Evolutionary conservation across 2,113 vertebrate genomes (phyloP).

Genomic region (Zosterops hypoxanthus): DNA sequence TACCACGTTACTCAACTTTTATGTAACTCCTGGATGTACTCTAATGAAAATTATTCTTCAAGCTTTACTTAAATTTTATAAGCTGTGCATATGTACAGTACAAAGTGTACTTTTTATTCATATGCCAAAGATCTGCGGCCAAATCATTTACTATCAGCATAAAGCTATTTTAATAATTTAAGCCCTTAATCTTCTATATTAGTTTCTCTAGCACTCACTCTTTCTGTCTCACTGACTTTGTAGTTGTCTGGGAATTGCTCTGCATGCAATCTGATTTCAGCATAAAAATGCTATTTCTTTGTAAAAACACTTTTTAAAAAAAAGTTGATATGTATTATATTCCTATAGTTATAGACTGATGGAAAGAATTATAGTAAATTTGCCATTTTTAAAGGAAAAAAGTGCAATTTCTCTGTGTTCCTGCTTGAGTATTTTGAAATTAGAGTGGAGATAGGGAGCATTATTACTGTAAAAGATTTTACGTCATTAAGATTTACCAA

Average conservation of each 20-base stretch:
- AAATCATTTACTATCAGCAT: slow-evolving; percentile 19
- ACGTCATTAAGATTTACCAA: slow-evolving; percentile 68
- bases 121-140: slow-evolving; percentile 7
- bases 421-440: background rate
- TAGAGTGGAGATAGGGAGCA: background rate
- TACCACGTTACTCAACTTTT: background rate
- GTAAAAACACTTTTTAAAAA: background rate
- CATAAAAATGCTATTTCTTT: background rate
- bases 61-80: slow-evolving; percentile 29
- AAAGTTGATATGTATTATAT: background rate
- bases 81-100: slow-evolving; percentile 2
- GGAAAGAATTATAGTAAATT: background rate
- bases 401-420: background rate
- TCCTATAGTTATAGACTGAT: background rate
- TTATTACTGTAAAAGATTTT: slow-evolving; percentile 51
- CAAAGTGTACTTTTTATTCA: slow-evolving; percentile 17
- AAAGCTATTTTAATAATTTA: slow-evolving; percentile 51
- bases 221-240: background rate
- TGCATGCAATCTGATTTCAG: background rate
- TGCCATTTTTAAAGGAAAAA: background rate
- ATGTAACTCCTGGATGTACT: background rate
- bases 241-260: background rate
- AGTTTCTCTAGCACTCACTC: background rate
- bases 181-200: slow-evolving; percentile 55
- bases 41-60: background rate